Percentiles rank a stretch among this genome's conserved stretches.
phyloP scores from a whole-genome alignment of 1,140 invertebrate genomes.

The Ylistrum balloti region DNA sequence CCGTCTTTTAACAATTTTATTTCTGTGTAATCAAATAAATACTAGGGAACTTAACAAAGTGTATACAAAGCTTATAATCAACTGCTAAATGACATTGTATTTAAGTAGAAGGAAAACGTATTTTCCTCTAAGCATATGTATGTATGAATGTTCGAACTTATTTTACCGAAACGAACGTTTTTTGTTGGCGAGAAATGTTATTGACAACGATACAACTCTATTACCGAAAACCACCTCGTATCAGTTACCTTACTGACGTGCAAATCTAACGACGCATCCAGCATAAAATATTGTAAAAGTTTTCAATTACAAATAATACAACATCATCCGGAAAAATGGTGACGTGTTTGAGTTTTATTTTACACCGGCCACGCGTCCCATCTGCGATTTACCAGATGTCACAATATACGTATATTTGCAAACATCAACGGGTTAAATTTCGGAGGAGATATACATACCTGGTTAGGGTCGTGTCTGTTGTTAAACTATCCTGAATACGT shows the following conservation, averaged over 20 bases:
- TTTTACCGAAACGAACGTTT: background rate
- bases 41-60: too few relatives aligned
- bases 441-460: background rate
- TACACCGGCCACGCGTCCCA: constrained; percentile 9
- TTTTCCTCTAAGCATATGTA: background rate
- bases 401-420: background rate
- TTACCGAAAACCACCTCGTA: background rate
- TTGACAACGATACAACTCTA: background rate
- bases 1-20: too few relatives aligned
- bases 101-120: too few relatives aligned
- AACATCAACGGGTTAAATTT: background rate
- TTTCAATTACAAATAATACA: constrained; percentile 8
- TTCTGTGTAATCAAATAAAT: too few relatives aligned
- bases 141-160: background rate
- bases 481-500: too few relatives aligned
- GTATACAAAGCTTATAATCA: too few relatives aligned
- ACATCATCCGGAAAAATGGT: constrained; percentile 13
- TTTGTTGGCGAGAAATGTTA: background rate
- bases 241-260: background rate
- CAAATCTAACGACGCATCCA: background rate
- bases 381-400: background rate
- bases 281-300: background rate
- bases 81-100: too few relatives aligned
- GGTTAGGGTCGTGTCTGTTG: background rate
- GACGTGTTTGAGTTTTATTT: background rate